A percentile compares a stretch with the other conserved stretches of the same genome.
Evolutionary conservation across 1,140 invertebrate genomes (phyloP).

Genomic region (Mactra quadrangularis): DNA sequence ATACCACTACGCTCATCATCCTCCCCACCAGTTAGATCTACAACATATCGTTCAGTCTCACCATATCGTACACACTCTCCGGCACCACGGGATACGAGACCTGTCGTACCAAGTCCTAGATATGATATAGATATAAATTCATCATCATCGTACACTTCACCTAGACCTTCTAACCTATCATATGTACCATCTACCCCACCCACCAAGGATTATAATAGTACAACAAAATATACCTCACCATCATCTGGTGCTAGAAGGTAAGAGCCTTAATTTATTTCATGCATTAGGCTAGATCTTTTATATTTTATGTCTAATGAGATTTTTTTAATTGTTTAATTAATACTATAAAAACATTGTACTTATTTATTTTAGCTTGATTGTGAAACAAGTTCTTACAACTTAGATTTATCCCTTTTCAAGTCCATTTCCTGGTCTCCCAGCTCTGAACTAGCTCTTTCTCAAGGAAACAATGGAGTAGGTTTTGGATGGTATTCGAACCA

Average conservation of each 20-base stretch:
- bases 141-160: slow-evolving; percentile 35
- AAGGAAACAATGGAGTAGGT: too few relatives aligned
- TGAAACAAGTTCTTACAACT: too few relatives aligned
- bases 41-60: not conserved
- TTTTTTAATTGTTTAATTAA: too few relatives aligned
- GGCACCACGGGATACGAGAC: not conserved
- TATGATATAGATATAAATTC: slow-evolving; percentile 34
- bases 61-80: slow-evolving; percentile 7
- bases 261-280: too few relatives aligned
- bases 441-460: too few relatives aligned
- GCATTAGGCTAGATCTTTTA: too few relatives aligned
- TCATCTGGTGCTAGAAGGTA: slow-evolving; percentile 75
- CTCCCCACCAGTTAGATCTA: not conserved
- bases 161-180: not conserved
- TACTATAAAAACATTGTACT: too few relatives aligned
- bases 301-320: not conserved
- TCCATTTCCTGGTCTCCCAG: too few relatives aligned
- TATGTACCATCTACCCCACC: slow-evolving; percentile 64
- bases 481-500: too few relatives aligned
- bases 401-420: too few relatives aligned
- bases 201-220: slow-evolving; percentile 66
- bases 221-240: slow-evolving; percentile 55
- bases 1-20: slow-evolving; percentile 20
- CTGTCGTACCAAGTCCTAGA: slow-evolving; percentile 20
- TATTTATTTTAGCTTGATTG: too few relatives aligned